Conservation (phyloP, 2,113 vertebrate genomes). For the Poeciliopsis prolifica region DNA sequence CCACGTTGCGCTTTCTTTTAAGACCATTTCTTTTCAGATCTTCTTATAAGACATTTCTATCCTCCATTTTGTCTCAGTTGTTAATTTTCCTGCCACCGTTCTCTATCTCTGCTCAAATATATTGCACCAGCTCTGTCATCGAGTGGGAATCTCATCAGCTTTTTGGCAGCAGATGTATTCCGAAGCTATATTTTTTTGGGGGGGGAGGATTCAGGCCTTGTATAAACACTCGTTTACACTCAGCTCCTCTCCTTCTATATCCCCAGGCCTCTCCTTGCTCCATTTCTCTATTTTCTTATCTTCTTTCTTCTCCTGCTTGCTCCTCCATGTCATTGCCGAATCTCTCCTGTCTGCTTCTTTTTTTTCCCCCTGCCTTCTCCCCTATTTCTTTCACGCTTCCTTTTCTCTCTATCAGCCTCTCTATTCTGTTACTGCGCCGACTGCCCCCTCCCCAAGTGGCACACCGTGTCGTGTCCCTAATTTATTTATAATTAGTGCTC, state of each 20-base stretch:
- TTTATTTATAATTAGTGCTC: constrained; percentile 89
- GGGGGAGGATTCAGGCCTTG: constrained; percentile 66
- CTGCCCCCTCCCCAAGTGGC: constrained; percentile 75
- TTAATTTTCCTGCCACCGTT: constrained; percentile 73
- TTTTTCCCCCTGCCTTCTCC: constrained; percentile 39
- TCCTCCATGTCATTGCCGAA: constrained; percentile 76
- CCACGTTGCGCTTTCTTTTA: background rate
- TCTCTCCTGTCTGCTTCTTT: constrained; percentile 71
- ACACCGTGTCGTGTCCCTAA: constrained; percentile 84
- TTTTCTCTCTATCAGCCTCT: constrained; percentile 74
- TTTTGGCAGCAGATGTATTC: constrained; percentile 68
- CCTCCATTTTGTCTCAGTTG: constrained; percentile 48
- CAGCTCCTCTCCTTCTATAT: constrained; percentile 48
- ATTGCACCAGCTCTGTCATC: constrained; percentile 65
- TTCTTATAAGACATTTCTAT: constrained; percentile 16
- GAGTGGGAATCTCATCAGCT: constrained; percentile 70
- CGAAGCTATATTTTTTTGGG: constrained; percentile 59
- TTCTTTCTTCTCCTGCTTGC: constrained; percentile 75
- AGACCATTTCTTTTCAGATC: constrained; percentile 23
- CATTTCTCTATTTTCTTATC: constrained; percentile 80
- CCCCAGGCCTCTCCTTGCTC: constrained; percentile 69
- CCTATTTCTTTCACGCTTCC: constrained; percentile 66
- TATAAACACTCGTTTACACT: constrained; percentile 58
- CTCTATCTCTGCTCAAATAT: constrained; percentile 71
- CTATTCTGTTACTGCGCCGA: constrained; percentile 73